Evolutionary conservation across 1,140 invertebrate species (phyloP), one percentile per base, ranked within the genome.

Genomic region (Atta texana): DNA sequence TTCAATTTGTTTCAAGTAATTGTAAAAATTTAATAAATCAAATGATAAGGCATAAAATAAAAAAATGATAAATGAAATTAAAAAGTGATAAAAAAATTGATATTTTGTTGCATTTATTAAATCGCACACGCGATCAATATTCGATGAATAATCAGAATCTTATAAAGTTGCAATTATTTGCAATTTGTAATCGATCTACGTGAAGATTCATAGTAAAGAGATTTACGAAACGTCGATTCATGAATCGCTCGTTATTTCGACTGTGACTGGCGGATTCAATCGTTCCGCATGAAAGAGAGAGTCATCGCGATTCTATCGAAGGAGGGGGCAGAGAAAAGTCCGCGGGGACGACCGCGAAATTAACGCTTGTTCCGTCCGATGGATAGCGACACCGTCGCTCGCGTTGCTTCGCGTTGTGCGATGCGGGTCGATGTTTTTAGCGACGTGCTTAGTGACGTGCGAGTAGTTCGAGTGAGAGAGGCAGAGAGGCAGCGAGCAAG

Each of bases 401-500:
- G 28, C n/a, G 28, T 16, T 18, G 63, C 34, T 8, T 49, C 64
- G 64, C 77, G 44, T 80, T 24, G 34, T 34, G 21, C 16, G 81
- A 88, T 28, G 21, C 16, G 81, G 90, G 88, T 89, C 90, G 72
- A 91, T 90, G 91, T 92, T 92, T 92, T 92, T 87, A 84, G 85
- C 86, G 86, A 92, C 69, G 88, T 89, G 63, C 18, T 84, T 84
- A 84, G 80, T 84, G 55, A 61, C 80, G 85, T 64, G 82, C 80
- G 81, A 93, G 92, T 89, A 89, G 71, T 72, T 39, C 24, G 88
- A 66, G 92, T 14, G 49, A 90, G 49, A 51, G 49, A 49, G 28
- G 14, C 21, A 57, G 55, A 21, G 4, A 49, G 66, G 31, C 63
- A 69, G 39, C 66, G 39, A 69, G 66, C n/a, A 1, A 51, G 66